A percentile compares a stretch with the other conserved stretches of the same genome.
These are phyloP conservation scores for Myrmecophaga tridactyla DNA, from an alignment of 2,113 vertebrate genomes.

Conservation along the genomic window DNA sequence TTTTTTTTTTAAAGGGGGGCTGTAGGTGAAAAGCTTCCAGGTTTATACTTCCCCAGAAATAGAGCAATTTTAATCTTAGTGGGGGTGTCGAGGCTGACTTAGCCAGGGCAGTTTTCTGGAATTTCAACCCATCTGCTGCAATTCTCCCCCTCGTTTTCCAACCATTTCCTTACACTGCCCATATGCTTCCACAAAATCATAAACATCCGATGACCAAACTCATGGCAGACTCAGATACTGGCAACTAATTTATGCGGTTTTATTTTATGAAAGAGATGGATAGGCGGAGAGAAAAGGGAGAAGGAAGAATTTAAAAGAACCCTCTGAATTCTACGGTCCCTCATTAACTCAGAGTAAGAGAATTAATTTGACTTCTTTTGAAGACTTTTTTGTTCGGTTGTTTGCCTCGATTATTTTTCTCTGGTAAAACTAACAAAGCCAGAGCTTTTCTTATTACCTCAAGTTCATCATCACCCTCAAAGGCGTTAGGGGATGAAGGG, in stretches of 20 bases:
- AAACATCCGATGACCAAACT: slow-evolving; percentile 39
- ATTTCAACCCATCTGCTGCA: slow-evolving; percentile 57
- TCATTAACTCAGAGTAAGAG: neutral
- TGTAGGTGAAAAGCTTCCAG: slow-evolving; percentile 45
- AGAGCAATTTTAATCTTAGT: slow-evolving; percentile 39
- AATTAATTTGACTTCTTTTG: slow-evolving; percentile 16
- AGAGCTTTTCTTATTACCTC: neutral
- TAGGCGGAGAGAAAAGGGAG: neutral
- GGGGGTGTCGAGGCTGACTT: slow-evolving; percentile 22
- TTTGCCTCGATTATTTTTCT: slow-evolving; percentile 21
- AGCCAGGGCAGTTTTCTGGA: slow-evolving; percentile 41
- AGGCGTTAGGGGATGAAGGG: neutral
- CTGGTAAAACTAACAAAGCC: neutral
- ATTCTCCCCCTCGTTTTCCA: neutral
- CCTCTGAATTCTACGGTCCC: neutral
- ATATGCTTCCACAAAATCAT: slow-evolving; percentile 1
- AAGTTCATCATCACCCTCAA: neutral
- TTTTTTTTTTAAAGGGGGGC: slow-evolving; percentile 18
- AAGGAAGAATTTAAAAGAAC: neutral
- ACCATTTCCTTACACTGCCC: slow-evolving; percentile 33
- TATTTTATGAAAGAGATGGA: neutral
- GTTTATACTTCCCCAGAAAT: slow-evolving; percentile 42
- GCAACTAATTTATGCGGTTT: neutral
- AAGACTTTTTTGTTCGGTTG: slow-evolving; percentile 7
- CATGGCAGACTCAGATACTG: neutral